phyloP scores from a whole-genome alignment of 2,888 invertebrate genomes.

The Phalera bucephala region DNA sequence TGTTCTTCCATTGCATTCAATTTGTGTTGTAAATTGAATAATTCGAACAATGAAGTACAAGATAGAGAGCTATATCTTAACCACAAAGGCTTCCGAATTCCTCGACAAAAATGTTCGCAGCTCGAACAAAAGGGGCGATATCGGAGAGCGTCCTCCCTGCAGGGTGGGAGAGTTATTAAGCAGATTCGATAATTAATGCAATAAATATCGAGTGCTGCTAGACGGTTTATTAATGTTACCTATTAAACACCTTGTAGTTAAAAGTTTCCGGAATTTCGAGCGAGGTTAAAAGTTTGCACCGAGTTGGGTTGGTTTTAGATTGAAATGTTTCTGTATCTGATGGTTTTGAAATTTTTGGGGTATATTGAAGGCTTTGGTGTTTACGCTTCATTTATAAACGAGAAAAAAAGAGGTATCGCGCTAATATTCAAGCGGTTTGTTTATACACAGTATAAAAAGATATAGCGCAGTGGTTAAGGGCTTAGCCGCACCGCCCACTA shows the following conservation, averaged over 20 bases:
- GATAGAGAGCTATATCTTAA: background rate
- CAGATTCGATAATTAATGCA: slow-evolving; percentile 32
- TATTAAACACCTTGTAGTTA: slow-evolving; percentile 3
- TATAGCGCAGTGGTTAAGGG: too few species aligned
- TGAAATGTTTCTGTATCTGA: too few species aligned
- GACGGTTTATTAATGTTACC: slow-evolving; percentile 10
- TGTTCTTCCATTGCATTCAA: too few species aligned
- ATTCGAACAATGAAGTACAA: background rate
- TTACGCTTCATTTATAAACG: too few species aligned
- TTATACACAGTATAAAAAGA: too few species aligned
- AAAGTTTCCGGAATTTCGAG: background rate
- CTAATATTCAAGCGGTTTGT: too few species aligned
- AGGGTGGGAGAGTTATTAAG: slow-evolving; percentile 16
- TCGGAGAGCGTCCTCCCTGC: slow-evolving; percentile 1
- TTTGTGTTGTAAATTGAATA: background rate
- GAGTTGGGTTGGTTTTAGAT: background rate
- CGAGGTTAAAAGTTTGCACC: background rate
- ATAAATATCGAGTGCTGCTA: slow-evolving; percentile 25
- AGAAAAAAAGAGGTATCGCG: too few species aligned
- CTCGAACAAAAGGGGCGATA: slow-evolving; percentile 1
- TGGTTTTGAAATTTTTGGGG: too few species aligned
- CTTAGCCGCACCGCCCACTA: too few species aligned
- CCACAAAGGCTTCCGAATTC: slow-evolving; percentile 1
- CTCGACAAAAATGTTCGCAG: slow-evolving; percentile 4
- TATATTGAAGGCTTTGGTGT: too few species aligned